phyloP scores from a whole-genome alignment of 2,888 invertebrate species.

The Andrena chrysosceles region DNA sequence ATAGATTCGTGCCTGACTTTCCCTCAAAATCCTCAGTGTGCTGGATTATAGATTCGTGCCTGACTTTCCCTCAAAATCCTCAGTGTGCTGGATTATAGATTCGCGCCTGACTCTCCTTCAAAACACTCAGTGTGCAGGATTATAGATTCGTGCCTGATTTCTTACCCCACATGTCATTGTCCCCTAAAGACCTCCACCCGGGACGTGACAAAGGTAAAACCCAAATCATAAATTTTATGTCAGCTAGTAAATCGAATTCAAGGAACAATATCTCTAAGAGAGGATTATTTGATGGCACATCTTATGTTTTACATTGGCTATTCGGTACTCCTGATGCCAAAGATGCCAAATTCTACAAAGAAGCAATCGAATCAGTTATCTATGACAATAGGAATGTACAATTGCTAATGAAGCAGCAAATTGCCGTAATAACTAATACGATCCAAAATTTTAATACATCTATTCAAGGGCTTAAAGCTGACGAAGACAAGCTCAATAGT shows the following conservation, averaged over 20 bases:
- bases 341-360: conserved; percentile 13
- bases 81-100: no score
- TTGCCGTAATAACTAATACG: conserved; percentile 11
- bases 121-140: no score
- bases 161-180: no score
- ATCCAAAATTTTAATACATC: conserved; percentile 22
- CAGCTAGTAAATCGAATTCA: background rate
- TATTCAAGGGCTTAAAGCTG: conserved; percentile 2
- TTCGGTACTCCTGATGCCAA: background rate
- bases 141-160: no score
- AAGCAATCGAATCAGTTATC: conserved; percentile 16
- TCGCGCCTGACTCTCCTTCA: no score
- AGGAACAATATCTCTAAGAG: background rate
- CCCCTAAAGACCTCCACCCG: no score
- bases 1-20: no score
- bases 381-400: background rate
- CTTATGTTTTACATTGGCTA: conserved; percentile 8
- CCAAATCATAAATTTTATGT: conserved; percentile 2
- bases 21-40: no score
- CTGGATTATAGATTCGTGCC: no score
- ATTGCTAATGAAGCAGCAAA: conserved; percentile 15
- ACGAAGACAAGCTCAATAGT: conserved; percentile 7
- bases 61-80: no score
- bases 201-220: no score
- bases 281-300: conserved; percentile 2